Evolutionary conservation across 2,888 invertebrate genomes (phyloP).

Genomic region (Lithosia quadra): DNA sequence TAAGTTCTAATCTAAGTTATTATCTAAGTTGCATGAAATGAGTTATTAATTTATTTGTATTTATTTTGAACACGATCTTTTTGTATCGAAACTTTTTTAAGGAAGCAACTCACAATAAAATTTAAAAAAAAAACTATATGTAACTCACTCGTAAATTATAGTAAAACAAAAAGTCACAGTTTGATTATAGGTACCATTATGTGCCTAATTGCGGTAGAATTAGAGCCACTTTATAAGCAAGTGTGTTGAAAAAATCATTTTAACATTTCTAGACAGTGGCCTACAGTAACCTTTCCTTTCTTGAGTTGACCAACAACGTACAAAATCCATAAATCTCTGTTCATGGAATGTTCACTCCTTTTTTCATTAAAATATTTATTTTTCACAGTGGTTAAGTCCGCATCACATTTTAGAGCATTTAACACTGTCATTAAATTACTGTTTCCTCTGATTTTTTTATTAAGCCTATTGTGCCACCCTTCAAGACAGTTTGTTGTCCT

Average conservation of each 20-base stretch:
- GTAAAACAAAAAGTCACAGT: conserved; percentile 9
- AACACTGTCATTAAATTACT: conserved; percentile 57
- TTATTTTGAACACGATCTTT: too few relatives aligned
- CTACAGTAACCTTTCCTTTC: conserved; percentile 12
- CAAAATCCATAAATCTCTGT: conserved; percentile 17
- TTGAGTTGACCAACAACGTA: conserved; percentile 23
- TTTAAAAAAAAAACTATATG: too few relatives aligned
- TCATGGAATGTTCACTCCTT: conserved; percentile 15
- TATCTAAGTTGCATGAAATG: too few relatives aligned
- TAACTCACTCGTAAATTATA: too few relatives aligned
- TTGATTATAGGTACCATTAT: too few relatives aligned
- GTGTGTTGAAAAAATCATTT: neutral
- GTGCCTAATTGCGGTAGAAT: too few relatives aligned
- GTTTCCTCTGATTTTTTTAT: conserved; percentile 28
- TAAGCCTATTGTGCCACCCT: conserved; percentile 23
- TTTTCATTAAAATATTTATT: conserved; percentile 22
- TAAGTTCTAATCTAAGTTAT: too few relatives aligned
- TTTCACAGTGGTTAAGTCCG: conserved; percentile 25
- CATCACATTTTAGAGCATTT: conserved; percentile 28
- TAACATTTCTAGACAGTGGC: conserved; percentile 22
- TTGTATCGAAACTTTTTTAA: too few relatives aligned
- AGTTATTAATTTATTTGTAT: too few relatives aligned
- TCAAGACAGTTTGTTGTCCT: conserved; percentile 28
- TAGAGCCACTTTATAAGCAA: neutral
- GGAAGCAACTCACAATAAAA: too few relatives aligned